These are phyloP conservation scores for Thymelicus sylvestris DNA, from an alignment of 2,888 invertebrate species.

Conservation along the genomic window DNA sequence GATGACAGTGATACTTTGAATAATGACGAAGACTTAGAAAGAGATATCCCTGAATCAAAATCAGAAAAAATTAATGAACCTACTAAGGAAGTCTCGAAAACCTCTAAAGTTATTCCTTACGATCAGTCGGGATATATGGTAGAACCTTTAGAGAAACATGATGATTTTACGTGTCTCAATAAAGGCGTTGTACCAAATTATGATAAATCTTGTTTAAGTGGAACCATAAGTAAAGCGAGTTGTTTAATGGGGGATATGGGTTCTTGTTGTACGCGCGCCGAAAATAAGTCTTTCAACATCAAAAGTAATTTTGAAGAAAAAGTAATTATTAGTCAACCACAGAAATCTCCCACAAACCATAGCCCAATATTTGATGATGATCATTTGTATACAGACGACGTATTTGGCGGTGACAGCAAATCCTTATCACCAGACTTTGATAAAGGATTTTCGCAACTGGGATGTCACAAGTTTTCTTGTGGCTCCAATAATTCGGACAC, in stretches of 20 bases:
- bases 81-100: slow-evolving; percentile 66
- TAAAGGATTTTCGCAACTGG: slow-evolving; percentile 70
- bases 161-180: slow-evolving; percentile 68
- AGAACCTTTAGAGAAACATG: slow-evolving; percentile 74
- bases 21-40: slow-evolving; percentile 85
- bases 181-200: slow-evolving; percentile 76
- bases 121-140: slow-evolving; percentile 82
- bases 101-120: slow-evolving; percentile 72
- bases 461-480: slow-evolving; percentile 76
- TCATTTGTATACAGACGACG: slow-evolving; percentile 84
- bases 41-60: slow-evolving; percentile 82
- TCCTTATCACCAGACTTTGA: slow-evolving; percentile 85
- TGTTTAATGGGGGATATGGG: slow-evolving; percentile 78
- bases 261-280: slow-evolving; percentile 73
- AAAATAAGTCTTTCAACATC: slow-evolving; percentile 68
- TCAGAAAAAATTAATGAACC: slow-evolving; percentile 59
- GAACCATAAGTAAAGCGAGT: slow-evolving; percentile 76
- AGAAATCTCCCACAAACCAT: slow-evolving; percentile 84
- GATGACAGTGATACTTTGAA: slow-evolving; percentile 89
- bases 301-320: slow-evolving; percentile 76
- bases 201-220: slow-evolving; percentile 77
- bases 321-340: slow-evolving; percentile 86
- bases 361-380: slow-evolving; percentile 87
- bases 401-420: slow-evolving; percentile 86
- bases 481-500: slow-evolving; percentile 87